Percentiles rank a stretch among this genome's conserved stretches.
These are phyloP conservation scores for Pseudomyrmex gracilis DNA, from an alignment of 1,140 invertebrate genomes.

Conservation along the genomic window DNA sequence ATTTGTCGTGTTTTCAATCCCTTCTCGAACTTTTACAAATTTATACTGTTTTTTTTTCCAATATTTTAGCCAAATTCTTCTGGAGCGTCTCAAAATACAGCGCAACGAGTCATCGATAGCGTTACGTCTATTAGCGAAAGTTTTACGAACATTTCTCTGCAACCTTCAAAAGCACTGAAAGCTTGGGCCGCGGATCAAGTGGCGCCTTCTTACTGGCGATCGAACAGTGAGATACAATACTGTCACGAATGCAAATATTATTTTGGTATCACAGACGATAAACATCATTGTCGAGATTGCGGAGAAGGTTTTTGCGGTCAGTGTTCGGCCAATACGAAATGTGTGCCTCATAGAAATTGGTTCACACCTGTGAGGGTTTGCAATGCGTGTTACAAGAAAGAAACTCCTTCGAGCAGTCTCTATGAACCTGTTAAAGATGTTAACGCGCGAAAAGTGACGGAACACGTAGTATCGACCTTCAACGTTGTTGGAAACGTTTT, in stretches of 20 bases:
- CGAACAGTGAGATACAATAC: constrained; percentile 91
- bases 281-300: constrained; percentile 93
- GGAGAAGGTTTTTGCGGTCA: constrained; percentile 90
- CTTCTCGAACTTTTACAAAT: background rate
- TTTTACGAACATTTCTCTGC: constrained; percentile 89
- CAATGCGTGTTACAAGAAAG: constrained; percentile 87
- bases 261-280: constrained; percentile 86
- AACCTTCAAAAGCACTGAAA: constrained; percentile 89
- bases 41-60: background rate
- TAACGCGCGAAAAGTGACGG: constrained; percentile 87
- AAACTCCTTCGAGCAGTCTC: constrained; percentile 72
- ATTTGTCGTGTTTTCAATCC: background rate
- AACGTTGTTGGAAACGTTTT: constrained; percentile 87
- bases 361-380: constrained; percentile 89
- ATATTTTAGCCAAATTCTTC: constrained; percentile 75
- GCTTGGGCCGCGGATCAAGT: constrained; percentile 92
- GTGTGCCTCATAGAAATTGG: constrained; percentile 90
- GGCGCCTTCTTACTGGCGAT: constrained; percentile 93
- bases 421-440: constrained; percentile 85
- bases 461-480: constrained; percentile 88
- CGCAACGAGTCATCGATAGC: constrained; percentile 91
- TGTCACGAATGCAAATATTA: constrained; percentile 88
- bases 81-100: constrained; percentile 88
- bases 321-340: constrained; percentile 87
- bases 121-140: constrained; percentile 90